Evolutionary conservation across 2,888 invertebrate genomes (phyloP).

Genomic region (Alloplasta piceator): DNA sequence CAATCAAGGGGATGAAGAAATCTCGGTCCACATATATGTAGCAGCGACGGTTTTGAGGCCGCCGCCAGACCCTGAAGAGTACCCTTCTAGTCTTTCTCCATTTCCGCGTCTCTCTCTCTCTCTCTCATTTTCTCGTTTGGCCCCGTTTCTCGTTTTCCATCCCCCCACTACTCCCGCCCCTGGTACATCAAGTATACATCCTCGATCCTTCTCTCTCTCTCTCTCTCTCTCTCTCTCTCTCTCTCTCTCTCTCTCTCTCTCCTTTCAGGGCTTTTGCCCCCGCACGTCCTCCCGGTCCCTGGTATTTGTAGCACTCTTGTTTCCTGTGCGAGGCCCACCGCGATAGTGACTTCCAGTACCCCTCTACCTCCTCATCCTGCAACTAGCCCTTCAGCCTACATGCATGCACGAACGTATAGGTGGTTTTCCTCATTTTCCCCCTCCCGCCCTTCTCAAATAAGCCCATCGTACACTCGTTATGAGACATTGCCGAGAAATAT

Average conservation of each 20-base stretch:
- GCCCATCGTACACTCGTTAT: slow-evolving; percentile 70
- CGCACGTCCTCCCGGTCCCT: too few relatives aligned
- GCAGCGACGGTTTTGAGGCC: slow-evolving; percentile 45
- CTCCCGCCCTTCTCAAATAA: slow-evolving; percentile 62
- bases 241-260: slow-evolving; percentile 30
- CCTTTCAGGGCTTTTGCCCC: slow-evolving; percentile 4
- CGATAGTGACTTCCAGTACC: slow-evolving; percentile 59
- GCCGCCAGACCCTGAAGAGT: slow-evolving; percentile 33
- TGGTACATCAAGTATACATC: neutral
- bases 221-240: slow-evolving; percentile 22
- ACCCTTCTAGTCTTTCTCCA: slow-evolving; percentile 59
- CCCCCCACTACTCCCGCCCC: slow-evolving; percentile 26
- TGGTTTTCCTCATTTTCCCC: slow-evolving; percentile 34
- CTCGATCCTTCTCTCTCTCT: slow-evolving; percentile 18
- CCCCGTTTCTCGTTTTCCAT: slow-evolving; percentile 53
- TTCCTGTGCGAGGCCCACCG: slow-evolving; percentile 60
- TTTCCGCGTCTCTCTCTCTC: slow-evolving; percentile 59
- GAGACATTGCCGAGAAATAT: slow-evolving; percentile 71
- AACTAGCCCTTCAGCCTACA: neutral
- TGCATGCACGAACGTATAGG: neutral
- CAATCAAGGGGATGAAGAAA: neutral
- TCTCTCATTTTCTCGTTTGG: slow-evolving; percentile 60
- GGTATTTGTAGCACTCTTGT: slow-evolving; percentile 67
- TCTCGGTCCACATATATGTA: neutral
- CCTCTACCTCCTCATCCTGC: too few relatives aligned